Conservation (phyloP, 2,888 invertebrate genomes). For the Volucella bombylans region DNA sequence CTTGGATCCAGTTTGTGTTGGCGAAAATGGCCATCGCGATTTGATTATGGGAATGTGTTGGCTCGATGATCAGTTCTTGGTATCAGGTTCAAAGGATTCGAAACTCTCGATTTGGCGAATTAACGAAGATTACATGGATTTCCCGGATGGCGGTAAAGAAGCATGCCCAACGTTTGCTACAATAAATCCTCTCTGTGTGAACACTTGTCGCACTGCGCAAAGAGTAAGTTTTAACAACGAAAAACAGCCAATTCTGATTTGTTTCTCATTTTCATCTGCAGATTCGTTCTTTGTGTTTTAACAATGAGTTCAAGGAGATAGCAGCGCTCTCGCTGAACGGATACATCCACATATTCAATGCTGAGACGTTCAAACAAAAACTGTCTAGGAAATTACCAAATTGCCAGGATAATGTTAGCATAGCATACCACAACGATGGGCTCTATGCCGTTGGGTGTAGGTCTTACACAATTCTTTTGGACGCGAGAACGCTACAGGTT, state of each 20-base stretch:
- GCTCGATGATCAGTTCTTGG: slow-evolving; percentile 97
- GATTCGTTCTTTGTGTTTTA: slow-evolving; percentile 93
- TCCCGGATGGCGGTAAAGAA: slow-evolving; percentile 81
- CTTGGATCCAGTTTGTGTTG: slow-evolving; percentile 95
- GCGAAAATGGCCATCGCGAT: slow-evolving; percentile 94
- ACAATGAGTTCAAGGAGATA: slow-evolving; percentile 92
- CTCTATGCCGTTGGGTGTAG: slow-evolving; percentile 97
- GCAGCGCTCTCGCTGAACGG: slow-evolving; percentile 96
- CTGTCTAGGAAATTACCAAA: slow-evolving; percentile 93
- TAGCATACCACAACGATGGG: slow-evolving; percentile 92
- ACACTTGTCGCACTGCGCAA: slow-evolving; percentile 91
- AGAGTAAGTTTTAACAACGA: slow-evolving; percentile 79
- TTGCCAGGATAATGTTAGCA: slow-evolving; percentile 95
- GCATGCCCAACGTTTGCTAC: slow-evolving; percentile 83
- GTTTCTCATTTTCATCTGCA: slow-evolving; percentile 77
- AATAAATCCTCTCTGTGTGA: slow-evolving; percentile 87
- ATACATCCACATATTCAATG: slow-evolving; percentile 96
- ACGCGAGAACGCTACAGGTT: slow-evolving; percentile 92
- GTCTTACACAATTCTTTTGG: slow-evolving; percentile 94
- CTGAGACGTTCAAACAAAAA: slow-evolving; percentile 93
- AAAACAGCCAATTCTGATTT: not conserved
- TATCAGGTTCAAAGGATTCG: slow-evolving; percentile 96
- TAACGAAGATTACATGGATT: slow-evolving; percentile 83
- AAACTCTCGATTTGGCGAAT: slow-evolving; percentile 95
- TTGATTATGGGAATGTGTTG: slow-evolving; percentile 96